Conservation (phyloP, 2,113 vertebrate genomes). For the Gallinago paraguaiae region DNA sequence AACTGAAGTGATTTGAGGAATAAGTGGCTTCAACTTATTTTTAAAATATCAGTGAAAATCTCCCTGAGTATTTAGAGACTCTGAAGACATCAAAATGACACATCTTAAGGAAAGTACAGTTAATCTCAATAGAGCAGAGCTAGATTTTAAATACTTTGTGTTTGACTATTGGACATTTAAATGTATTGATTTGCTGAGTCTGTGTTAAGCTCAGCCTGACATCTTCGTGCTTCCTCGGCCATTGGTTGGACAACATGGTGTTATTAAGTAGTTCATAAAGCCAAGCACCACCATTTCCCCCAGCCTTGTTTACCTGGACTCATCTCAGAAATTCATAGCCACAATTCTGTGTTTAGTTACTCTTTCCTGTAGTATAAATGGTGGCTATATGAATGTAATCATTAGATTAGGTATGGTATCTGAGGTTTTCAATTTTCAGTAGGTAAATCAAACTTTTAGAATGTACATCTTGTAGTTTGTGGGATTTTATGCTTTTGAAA, state of each 20-base stretch:
- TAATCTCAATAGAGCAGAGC: neutral
- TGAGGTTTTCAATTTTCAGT: neutral
- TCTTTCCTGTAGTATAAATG: neutral
- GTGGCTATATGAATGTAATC: neutral
- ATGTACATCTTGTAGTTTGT: neutral
- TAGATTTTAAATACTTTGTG: neutral
- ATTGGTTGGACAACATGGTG: neutral
- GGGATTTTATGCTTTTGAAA: neutral
- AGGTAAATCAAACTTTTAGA: neutral
- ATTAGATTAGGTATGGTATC: neutral
- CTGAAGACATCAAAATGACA: neutral
- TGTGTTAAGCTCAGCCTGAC: neutral
- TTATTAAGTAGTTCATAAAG: neutral
- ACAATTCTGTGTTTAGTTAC: neutral
- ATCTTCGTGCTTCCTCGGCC: neutral
- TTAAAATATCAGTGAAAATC: neutral
- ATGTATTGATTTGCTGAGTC: neutral
- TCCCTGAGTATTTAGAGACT: neutral
- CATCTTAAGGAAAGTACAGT: neutral
- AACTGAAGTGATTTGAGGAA: neutral
- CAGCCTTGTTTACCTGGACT: neutral
- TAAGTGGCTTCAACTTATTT: neutral
- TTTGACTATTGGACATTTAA: neutral
- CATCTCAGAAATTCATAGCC: neutral
- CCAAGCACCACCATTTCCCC: neutral